A percentile compares a stretch with the other conserved stretches of the same genome.
Conservation (phyloP, 2,797 vertebrate species). For the Neoniphon sammara region DNA sequence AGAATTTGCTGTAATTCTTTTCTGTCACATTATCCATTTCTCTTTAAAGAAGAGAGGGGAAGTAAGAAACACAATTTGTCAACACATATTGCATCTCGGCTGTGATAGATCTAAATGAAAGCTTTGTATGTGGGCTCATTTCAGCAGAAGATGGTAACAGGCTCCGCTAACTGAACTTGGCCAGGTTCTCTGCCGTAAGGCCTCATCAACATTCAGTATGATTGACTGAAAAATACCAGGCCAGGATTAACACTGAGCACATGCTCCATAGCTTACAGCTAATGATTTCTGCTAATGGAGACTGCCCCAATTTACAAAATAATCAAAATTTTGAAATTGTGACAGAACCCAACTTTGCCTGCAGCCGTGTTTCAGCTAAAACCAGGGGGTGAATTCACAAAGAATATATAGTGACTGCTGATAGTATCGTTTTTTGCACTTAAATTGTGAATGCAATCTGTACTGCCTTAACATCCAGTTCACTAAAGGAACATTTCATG, state of each 20-base stretch:
- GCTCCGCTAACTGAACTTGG: conserved; percentile 83
- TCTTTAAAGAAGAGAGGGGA: conserved; percentile 69
- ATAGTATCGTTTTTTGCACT: too few relatives aligned
- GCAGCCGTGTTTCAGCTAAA: neutral
- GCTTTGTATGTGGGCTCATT: conserved; percentile 77
- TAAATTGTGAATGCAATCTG: too few relatives aligned
- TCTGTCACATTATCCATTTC: conserved; percentile 61
- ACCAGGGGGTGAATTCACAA: neutral
- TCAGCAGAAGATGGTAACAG: conserved; percentile 79
- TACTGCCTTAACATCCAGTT: too few relatives aligned
- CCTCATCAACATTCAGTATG: conserved; percentile 75
- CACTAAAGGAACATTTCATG: too few relatives aligned
- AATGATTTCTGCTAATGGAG: conserved; percentile 50
- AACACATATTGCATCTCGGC: conserved; percentile 72
- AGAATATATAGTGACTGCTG: too few relatives aligned
- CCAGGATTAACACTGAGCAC: conserved; percentile 63
- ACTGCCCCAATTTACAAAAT: conserved; percentile 17
- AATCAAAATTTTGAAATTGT: neutral
- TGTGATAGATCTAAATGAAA: conserved; percentile 75
- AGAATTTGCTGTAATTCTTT: conserved; percentile 65
- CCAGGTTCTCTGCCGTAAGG: conserved; percentile 69
- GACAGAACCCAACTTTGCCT: too few relatives aligned
- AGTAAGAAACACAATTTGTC: conserved; percentile 75
- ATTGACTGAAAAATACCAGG: conserved; percentile 71
- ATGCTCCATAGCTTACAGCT: conserved; percentile 52